Evolutionary conservation across 2,113 vertebrate species (phyloP), one percentile per base, ranked within the genome.

Genomic region (Salvelinus sp.): DNA sequence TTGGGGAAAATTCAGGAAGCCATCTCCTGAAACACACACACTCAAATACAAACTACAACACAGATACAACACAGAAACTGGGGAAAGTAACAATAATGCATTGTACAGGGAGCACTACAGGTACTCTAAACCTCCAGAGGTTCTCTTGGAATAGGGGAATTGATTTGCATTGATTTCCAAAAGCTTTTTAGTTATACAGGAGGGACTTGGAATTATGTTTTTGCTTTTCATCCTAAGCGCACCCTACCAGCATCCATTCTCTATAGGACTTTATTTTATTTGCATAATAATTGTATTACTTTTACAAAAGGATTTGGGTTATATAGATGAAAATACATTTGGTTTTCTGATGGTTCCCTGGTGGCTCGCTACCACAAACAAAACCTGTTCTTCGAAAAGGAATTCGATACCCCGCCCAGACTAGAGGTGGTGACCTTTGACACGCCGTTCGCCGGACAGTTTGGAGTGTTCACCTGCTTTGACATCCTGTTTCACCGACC

Each of bases 391-490:
- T 98, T 96, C 5, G 98, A 99, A 80, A 62, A 88, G 0, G 90
- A 94, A 3, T 98, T 95, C 0, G 92, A 99, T 28, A 64, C 68
- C 0, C 96, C 96, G 0, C 82, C 86, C 0, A 16, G 87, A 0
- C 83, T 76, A 18, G 95, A 98, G 75, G 69, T 91, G 1, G n/a
- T 80, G 0, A 70, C 92, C 3, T 99, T 99, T 23, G 91, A 96
- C 0, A 99, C 98, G 0, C 95, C 96, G 1, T 99, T 99, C 58
- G 98, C 96, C 1, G 97, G 96, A 57, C 93, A 20, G 73, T n/a
- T n/a, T n/a, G n/a, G n/a, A n/a, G n/a, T n/a, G n/a, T n/a, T n/a
- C n/a, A n/a, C n/a, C n/a, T n/a, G n/a, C n/a, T n/a, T n/a, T n/a
- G n/a, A n/a, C n/a, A n/a, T n/a, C n/a, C n/a, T n/a, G n/a, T n/a